These are phyloP conservation scores for Cantharis lateralis DNA, from an alignment of 2,888 invertebrate species.

Conservation along the genomic window DNA sequence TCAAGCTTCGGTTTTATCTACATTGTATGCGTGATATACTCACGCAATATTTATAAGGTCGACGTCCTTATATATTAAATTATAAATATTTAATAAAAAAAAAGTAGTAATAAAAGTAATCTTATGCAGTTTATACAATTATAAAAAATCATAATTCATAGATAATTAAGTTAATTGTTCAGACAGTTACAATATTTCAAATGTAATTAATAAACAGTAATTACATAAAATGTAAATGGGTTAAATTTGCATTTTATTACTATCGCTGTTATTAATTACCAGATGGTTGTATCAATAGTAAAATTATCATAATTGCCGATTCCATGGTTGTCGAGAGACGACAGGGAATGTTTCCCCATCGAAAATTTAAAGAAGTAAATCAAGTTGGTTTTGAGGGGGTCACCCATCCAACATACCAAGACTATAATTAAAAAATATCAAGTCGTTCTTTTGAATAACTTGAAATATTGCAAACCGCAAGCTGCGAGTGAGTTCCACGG, in stretches of 20 bases:
- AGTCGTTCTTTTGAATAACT: background rate
- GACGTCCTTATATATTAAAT: background rate
- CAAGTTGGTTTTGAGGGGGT: background rate
- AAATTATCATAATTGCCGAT: background rate
- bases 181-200: background rate
- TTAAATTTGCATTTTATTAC: background rate
- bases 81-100: background rate
- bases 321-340: background rate
- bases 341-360: background rate
- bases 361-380: no score
- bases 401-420: background rate
- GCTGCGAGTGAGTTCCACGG: conserved; percentile 12
- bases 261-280: background rate
- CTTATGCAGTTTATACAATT: background rate
- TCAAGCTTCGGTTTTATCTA: background rate
- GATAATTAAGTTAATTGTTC: background rate
- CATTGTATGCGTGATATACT: background rate
- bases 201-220: background rate
- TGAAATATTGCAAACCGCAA: conserved; percentile 11
- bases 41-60: conserved; percentile 1
- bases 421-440: background rate
- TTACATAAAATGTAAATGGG: background rate
- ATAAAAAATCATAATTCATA: background rate
- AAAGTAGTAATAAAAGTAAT: background rate
- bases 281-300: background rate